Percentiles rank a stretch among this genome's conserved stretches.
Evolutionary conservation across 2,888 invertebrate species (phyloP).

Genomic region (Eupithecia tripunctaria): DNA sequence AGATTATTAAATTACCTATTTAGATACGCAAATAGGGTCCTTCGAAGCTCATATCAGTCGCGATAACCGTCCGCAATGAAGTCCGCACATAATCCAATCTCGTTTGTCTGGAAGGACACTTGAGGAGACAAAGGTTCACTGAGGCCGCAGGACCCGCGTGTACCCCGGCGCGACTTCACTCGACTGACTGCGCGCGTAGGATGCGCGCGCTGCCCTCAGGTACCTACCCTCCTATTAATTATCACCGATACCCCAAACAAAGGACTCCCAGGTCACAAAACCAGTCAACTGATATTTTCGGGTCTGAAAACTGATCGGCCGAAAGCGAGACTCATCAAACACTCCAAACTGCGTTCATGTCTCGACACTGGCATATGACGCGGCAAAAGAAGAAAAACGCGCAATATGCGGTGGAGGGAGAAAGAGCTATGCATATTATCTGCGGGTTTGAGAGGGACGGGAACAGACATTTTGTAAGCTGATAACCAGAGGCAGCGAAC

Average conservation of each 20-base stretch:
- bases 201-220: conserved; percentile 73
- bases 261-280: conserved; percentile 68
- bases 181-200: conserved; percentile 74
- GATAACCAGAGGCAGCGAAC: conserved; percentile 82
- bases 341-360: conserved; percentile 68
- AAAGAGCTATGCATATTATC: conserved; percentile 70
- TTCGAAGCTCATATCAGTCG: conserved; percentile 37
- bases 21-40: conserved; percentile 35
- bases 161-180: conserved; percentile 64
- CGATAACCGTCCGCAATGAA: conserved; percentile 49
- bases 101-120: conserved; percentile 64
- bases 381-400: conserved; percentile 84
- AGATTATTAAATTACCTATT: conserved; percentile 44
- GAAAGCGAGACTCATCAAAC: conserved; percentile 65
- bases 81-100: conserved; percentile 51
- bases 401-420: conserved; percentile 78
- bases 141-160: conserved; percentile 70
- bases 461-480: conserved; percentile 82
- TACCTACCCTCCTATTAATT: conserved; percentile 71
- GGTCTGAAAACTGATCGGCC: conserved; percentile 56
- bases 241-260: conserved; percentile 75
- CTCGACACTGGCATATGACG: conserved; percentile 79
- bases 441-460: conserved; percentile 70
- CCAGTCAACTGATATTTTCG: conserved; percentile 52
- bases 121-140: conserved; percentile 68